Evolutionary conservation across 2,888 invertebrate genomes (phyloP).

Genomic region (Drosophila gaucha): DNA sequence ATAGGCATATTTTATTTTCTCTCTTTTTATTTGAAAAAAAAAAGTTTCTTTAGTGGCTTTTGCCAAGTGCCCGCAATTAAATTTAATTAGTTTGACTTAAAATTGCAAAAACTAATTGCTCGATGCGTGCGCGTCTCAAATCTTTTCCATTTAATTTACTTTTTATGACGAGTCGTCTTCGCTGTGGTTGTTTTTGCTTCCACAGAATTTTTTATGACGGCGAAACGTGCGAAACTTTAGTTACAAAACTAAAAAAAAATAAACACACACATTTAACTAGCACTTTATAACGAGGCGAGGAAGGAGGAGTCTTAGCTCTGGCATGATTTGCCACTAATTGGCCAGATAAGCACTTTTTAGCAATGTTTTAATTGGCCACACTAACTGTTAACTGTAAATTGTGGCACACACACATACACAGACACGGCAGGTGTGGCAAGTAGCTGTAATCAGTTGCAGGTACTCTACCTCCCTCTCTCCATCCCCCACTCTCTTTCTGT

Average conservation of each 20-base stretch:
- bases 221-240: slow-evolving; percentile 27
- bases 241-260: not conserved
- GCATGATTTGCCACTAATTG: slow-evolving; percentile 47
- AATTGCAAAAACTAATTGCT: slow-evolving; percentile 27
- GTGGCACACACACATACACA: slow-evolving; percentile 4
- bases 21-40: not conserved
- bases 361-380: slow-evolving; percentile 20
- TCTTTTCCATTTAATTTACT: slow-evolving; percentile 35
- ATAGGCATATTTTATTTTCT: not conserved
- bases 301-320: slow-evolving; percentile 17
- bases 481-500: not conserved
- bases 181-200: slow-evolving; percentile 16
- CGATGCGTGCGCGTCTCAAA: slow-evolving; percentile 21
- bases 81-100: slow-evolving; percentile 49
- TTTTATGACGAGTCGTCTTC: slow-evolving; percentile 27
- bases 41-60: slow-evolving; percentile 14
- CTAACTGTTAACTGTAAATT: slow-evolving; percentile 18
- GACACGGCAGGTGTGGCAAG: slow-evolving; percentile 26
- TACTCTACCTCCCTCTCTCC: not conserved
- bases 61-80: slow-evolving; percentile 32
- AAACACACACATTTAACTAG: slow-evolving; percentile 21
- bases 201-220: slow-evolving; percentile 18
- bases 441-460: slow-evolving; percentile 21
- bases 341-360: slow-evolving; percentile 39
- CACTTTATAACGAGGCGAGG: slow-evolving; percentile 7